phyloP scores from a whole-genome alignment of 2,888 invertebrate species.

The Ophion slaviceki region DNA sequence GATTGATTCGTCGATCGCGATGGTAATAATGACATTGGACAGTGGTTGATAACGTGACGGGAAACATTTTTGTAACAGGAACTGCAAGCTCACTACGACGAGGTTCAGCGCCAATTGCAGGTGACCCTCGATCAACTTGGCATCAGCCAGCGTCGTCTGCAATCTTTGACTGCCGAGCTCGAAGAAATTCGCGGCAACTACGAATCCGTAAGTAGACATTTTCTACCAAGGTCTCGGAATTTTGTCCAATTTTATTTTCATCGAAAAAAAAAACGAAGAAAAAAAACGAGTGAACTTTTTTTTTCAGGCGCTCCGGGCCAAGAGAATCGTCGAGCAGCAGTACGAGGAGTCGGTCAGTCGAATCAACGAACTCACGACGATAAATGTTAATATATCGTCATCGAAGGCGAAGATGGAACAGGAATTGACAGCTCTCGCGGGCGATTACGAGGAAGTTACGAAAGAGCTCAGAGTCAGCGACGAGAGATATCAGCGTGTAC shows the following conservation, averaged over 20 bases:
- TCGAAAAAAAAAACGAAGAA: not conserved
- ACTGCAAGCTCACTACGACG: constrained; percentile 98
- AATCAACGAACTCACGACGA: constrained; percentile 96
- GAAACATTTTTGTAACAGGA: constrained; percentile 85
- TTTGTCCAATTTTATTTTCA: not conserved
- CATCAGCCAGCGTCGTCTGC: constrained; percentile 95
- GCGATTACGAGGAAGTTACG: constrained; percentile 99
- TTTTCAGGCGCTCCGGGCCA: constrained; percentile 93
- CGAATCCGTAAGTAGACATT: constrained; percentile 87
- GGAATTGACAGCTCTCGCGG: constrained; percentile 94
- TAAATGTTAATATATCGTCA: constrained; percentile 97
- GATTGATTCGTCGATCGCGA: too few species aligned
- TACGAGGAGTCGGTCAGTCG: constrained; percentile 96
- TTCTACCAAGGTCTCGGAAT: not conserved
- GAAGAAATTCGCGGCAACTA: constrained; percentile 97
- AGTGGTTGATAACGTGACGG: not conserved
- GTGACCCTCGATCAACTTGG: constrained; percentile 97
- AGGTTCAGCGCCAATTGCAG: constrained; percentile 97
- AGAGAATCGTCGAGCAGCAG: constrained; percentile 94
- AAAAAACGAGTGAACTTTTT: not conserved
- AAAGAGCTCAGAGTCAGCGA: constrained; percentile 97
- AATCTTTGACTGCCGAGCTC: constrained; percentile 96
- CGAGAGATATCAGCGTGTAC: constrained; percentile 96
- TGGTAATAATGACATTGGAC: not conserved
- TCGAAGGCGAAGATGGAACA: constrained; percentile 98